These are phyloP conservation scores for Saccopteryx leptura DNA, from an alignment of 2,113 vertebrate genomes.

Conservation along the genomic window DNA sequence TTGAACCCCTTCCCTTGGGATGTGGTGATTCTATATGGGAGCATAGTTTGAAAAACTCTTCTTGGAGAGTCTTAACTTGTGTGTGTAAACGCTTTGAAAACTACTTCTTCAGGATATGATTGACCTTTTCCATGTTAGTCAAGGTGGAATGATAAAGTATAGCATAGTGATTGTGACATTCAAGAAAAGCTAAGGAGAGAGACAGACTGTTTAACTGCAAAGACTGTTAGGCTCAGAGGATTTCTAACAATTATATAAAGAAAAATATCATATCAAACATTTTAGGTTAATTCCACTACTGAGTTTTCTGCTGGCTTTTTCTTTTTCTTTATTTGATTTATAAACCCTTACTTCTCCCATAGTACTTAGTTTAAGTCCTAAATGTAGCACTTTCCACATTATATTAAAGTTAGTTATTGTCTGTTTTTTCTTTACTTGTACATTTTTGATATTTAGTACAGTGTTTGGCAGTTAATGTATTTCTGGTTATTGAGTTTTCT, in stretches of 20 bases:
- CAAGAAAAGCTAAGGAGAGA: constrained; percentile 14
- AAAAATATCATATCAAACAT: not conserved
- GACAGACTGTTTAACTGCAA: constrained; percentile 2
- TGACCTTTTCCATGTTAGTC: constrained; percentile 43
- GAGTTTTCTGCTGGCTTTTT: constrained; percentile 45
- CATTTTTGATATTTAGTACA: constrained; percentile 23
- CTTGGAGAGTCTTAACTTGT: not conserved
- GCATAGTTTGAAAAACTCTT: constrained; percentile 50
- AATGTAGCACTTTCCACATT: constrained; percentile 12
- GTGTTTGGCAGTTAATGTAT: constrained; percentile 30
- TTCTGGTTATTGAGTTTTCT: constrained; percentile 54
- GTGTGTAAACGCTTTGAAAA: constrained; percentile 3
- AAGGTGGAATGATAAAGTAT: constrained; percentile 49
- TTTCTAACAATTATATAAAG: constrained; percentile 49
- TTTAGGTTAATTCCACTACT: constrained; percentile 27
- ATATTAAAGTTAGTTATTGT: constrained; percentile 24
- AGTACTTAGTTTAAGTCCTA: constrained; percentile 6
- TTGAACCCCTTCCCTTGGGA: constrained; percentile 27
- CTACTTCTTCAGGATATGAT: not conserved
- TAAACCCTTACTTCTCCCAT: not conserved
- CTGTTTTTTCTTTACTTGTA: not conserved
- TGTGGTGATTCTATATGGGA: constrained; percentile 46
- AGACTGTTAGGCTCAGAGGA: not conserved
- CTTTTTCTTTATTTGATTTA: constrained; percentile 37
- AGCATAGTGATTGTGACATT: constrained; percentile 60